A percentile compares a stretch with the other conserved stretches of the same genome.
phyloP scores from a whole-genome alignment of 2,113 vertebrate species.

The Pygoscelis adeliae region DNA sequence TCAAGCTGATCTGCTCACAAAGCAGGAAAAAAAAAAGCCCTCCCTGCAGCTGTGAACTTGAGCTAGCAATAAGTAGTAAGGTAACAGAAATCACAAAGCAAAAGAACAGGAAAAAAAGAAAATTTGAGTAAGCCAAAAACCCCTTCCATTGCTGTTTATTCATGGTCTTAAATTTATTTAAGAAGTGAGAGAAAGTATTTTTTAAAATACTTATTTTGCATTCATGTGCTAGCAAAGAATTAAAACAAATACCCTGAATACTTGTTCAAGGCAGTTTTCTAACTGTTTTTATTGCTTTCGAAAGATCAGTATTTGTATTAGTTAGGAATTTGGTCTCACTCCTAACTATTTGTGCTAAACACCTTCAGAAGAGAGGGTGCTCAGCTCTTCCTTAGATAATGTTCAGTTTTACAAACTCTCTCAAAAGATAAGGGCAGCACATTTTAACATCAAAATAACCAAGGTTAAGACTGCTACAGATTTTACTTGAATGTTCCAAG shows the following conservation, averaged over 20 bases:
- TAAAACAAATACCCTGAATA: not conserved
- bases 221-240: not conserved
- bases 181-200: not conserved
- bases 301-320: not conserved
- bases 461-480: not conserved
- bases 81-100: conserved; percentile 8
- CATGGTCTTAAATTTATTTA: not conserved
- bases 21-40: not conserved
- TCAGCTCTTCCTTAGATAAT: not conserved
- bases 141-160: not conserved
- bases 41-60: not conserved
- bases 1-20: not conserved
- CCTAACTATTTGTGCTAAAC: not conserved
- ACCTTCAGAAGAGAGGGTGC: not conserved
- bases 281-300: not conserved
- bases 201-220: not conserved
- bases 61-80: not conserved
- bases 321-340: not conserved
- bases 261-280: not conserved
- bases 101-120: not conserved
- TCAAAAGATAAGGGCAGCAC: not conserved
- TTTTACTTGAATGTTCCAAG: not conserved
- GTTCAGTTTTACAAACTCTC: not conserved
- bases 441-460: not conserved
- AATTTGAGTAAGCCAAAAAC: not conserved